These are phyloP conservation scores for Sinohyriopsis cumingii DNA, from an alignment of 2,888 invertebrate genomes.

Conservation along the genomic window DNA sequence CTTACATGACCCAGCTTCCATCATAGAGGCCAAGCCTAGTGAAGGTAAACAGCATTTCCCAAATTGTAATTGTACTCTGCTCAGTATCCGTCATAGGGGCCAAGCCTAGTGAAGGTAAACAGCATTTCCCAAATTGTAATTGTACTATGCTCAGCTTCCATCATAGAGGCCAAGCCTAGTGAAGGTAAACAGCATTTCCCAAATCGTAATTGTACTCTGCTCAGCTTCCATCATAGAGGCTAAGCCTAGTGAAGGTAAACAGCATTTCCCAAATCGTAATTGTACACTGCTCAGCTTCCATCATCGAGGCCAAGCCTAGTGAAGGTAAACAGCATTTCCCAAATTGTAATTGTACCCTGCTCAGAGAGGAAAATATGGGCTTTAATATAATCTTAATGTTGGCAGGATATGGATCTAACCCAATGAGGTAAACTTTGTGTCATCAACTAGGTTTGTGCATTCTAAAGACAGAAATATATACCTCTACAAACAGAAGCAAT, in stretches of 20 bases:
- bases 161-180: constrained; percentile 46
- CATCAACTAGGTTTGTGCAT: too few species aligned
- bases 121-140: neutral
- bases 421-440: too few species aligned
- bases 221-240: constrained; percentile 58
- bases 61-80: neutral
- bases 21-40: constrained; percentile 46
- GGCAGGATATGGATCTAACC: too few species aligned
- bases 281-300: constrained; percentile 44
- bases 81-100: constrained; percentile 44
- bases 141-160: constrained; percentile 44
- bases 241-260: constrained; percentile 45
- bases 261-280: neutral
- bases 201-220: neutral
- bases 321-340: constrained; percentile 34
- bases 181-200: constrained; percentile 34
- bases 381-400: too few species aligned
- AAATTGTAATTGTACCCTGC: neutral
- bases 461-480: too few species aligned
- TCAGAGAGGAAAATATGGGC: too few species aligned
- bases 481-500: too few species aligned
- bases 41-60: constrained; percentile 34
- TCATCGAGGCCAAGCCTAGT: constrained; percentile 46
- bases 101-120: constrained; percentile 45
- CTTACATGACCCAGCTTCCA: constrained; percentile 61